Evolutionary conservation across 2,888 invertebrate genomes (phyloP).

Genomic region (Pandemis heparana): DNA sequence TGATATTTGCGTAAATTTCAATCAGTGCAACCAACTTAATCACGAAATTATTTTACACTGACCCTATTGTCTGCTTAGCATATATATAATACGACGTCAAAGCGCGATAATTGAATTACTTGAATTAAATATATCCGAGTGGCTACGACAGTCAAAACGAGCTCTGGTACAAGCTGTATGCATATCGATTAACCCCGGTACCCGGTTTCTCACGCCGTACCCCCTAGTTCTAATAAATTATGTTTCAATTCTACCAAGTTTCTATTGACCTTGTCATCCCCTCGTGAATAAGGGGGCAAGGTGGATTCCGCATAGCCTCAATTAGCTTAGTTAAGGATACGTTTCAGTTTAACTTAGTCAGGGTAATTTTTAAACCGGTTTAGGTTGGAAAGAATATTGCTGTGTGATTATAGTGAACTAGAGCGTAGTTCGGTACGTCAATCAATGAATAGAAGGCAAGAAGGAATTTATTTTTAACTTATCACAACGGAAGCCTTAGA

Average conservation of each 20-base stretch:
- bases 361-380: background rate
- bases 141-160: background rate
- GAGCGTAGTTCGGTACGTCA: background rate
- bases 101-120: background rate
- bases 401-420: background rate
- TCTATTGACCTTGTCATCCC: conserved; percentile 66
- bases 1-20: no score
- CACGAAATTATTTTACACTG: no score
- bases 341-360: background rate
- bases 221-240: conserved; percentile 59
- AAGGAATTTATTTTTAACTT: background rate
- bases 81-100: background rate
- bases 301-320: conserved; percentile 60
- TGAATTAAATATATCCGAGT: background rate
- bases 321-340: conserved; percentile 40
- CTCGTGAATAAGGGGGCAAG: conserved; percentile 62
- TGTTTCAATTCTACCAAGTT: conserved; percentile 56
- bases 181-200: conserved; percentile 54
- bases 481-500: no score
- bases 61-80: background rate
- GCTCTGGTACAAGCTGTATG: conserved; percentile 48
- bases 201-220: conserved; percentile 62
- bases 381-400: no score
- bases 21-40: no score
- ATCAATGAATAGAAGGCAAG: background rate